Evolutionary conservation across 2,888 invertebrate genomes (phyloP).

Genomic region (Formica aserva): DNA sequence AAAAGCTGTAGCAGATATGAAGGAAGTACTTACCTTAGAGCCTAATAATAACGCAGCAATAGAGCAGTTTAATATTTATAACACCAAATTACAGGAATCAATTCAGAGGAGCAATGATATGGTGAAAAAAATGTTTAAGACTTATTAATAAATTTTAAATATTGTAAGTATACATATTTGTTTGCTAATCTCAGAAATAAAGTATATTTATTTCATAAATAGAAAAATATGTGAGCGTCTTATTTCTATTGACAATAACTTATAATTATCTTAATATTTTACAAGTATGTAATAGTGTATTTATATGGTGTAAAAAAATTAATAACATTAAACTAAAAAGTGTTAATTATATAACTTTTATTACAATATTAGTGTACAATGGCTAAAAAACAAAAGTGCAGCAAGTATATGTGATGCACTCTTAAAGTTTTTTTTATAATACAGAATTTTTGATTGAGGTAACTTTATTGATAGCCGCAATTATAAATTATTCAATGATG

Average conservation of each 20-base stretch:
- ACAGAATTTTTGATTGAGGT: constrained; percentile 38
- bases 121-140: constrained; percentile 87
- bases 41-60: constrained; percentile 89
- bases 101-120: constrained; percentile 88
- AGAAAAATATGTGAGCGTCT: constrained; percentile 81
- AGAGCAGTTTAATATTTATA: constrained; percentile 88
- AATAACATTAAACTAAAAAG: constrained; percentile 23
- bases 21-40: constrained; percentile 87
- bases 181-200: constrained; percentile 71
- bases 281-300: constrained; percentile 3
- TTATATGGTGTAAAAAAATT: constrained; percentile 45
- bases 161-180: constrained; percentile 68
- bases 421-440: constrained; percentile 15
- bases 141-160: constrained; percentile 49
- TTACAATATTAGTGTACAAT: constrained; percentile 69
- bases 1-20: constrained; percentile 88
- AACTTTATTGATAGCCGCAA: constrained; percentile 26
- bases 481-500: constrained; percentile 33
- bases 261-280: constrained; percentile 63
- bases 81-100: constrained; percentile 87
- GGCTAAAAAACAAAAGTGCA: constrained; percentile 28
- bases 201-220: constrained; percentile 79
- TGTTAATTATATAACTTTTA: constrained; percentile 55
- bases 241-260: constrained; percentile 79
- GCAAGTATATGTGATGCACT: constrained; percentile 41